Base-by-base conservation (phyloP, 2,888 invertebrate genomes). In the Beris morrisii region DNA sequence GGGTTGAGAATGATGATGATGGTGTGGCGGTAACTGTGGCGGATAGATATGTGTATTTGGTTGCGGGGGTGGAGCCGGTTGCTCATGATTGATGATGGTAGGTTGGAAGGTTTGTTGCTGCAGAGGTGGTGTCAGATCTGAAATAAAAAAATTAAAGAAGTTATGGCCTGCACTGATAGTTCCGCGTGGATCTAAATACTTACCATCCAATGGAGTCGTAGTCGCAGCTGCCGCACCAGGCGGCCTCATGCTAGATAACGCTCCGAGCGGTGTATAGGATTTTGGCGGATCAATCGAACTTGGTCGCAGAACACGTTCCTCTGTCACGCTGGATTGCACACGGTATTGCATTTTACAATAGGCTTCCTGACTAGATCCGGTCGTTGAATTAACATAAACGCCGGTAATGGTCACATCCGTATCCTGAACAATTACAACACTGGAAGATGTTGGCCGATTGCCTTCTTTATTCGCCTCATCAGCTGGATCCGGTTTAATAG, bases 261-360 rank as follows among this genome's bases (percentile, higher is more conserved):
- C 93, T 66, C 90, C 88, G 70, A 93, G 83, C 5, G 93, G 93
- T 53, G 93, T 92, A 79, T 93, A 93, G 13, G 92, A 87, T 76
- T 88, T 88, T 74, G 83, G 71, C 79, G 76, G 73, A 70, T 79
- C 79, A 15, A 77, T 77, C 2, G 79, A 79, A 52, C 74, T 78
- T 2, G 80, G 78, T 3, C 78, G 88, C 84, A 92, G 88, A 31
- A 92, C 88, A 57, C 92, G 91, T 61, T 93, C 91, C 72, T 92
- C 92, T 11, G 93, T 93, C 77, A 92, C 93, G 61, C 92, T 93
- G 57, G 92, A 91, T 71, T 92, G 92, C 73, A 93, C 93, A 71
- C 92, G 87, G 79, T 93, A 93, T 81, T 93, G 92, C 91, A 93
- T 92, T 72, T 91, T 92, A 78, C 93, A 93, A 77, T 88, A 93